Evolutionary conservation across 1,140 invertebrate species (phyloP), one percentile per base, ranked within the genome.

Genomic region (Antheraea mylitta): DNA sequence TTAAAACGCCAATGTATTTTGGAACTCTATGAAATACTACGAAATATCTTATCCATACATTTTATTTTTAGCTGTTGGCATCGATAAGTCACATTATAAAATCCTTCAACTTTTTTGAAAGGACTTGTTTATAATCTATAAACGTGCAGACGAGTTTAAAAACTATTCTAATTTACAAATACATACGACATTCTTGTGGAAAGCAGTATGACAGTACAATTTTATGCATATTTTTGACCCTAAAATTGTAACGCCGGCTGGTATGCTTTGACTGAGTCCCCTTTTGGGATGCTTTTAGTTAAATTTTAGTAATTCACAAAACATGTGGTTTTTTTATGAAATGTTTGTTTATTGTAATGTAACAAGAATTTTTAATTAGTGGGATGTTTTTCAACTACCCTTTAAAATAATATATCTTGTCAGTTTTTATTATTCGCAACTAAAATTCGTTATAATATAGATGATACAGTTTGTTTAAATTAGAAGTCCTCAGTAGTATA

Each of bases 211-310:
- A 70, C 73, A 72, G 74, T 72, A 69, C 76, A 81, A 81, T 82
- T 78, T 76, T 71, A 59, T 62, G 69, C 79, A 81, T 83, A 79
- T 61, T 61, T 61, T 36, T 59, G 68, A 53, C 75, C 78, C 78
- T 70, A 65, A 66, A 76, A 74, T 75, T 75, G 72, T 70, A 70
- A 68, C 59, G 38, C 38, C 38, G 72, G 65, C 63, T 65, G 87
- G 87, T 79, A 88, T 90, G 87, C 87, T 88, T 88, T 86, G 83
- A 85, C 76, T 76, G 58, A 60, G 48, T 42, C 69, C 72, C 60
- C 42, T 42, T 67, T 69, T 37, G 67, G 58, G 61, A 58, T 63
- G 66, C 67, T 68, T 72, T 62, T 58, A 11, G 61, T 62, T 38
- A 65, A 58, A 73, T 79, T 77, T 71, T 72, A 72, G 66, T 70